Evolutionary conservation across 2,888 invertebrate genomes (phyloP), one percentile per base, ranked within the genome.

Genomic region (Philereme transversata): DNA sequence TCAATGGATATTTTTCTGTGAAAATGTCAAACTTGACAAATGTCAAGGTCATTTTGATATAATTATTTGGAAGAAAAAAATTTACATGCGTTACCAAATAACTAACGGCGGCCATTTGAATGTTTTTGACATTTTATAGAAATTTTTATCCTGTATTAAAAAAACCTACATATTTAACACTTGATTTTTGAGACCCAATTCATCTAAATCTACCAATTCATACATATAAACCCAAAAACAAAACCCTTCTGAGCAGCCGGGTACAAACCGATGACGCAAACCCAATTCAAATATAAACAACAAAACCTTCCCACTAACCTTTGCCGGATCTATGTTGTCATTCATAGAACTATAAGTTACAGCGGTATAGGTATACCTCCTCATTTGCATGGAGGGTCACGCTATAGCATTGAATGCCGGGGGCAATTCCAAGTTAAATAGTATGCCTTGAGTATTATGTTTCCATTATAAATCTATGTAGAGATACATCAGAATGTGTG

Each of bases 321-420:
- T 64, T 55, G 56, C 47, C 60, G 46, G 10, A 53, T 49, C 36
- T 36, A 53, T 59, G 58, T 49, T 67, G 60, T 62, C 63, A 62
- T 57, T 59, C 52, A 59, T 48, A 22, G 51, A 54, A 50, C 10
- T 50, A 50, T 57, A 44, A 45, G 56, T 57, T 51, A 47, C 7
- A 53, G 44, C 47, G 57, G 54, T 7, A 4, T 22, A 22, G 22
- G 22, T 22, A 22, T 22, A 22, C 52, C 51, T 11, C 9, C 11
- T 4, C 38, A 80, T 82, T 82, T 75, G 74, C 82, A 83, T 83
- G 67, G 56, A 47, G 9, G 0, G 35, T 46, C 82, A 83, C 82
- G 82, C 82, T 53, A 82, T 69, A 69, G 62, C 61, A 51, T 66
- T 66, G 60, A 68, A 56, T 57, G 33, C 36, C 34, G 73, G 69